Conservation (phyloP, 2,113 vertebrate genomes). For the Sylvietta virens region DNA sequence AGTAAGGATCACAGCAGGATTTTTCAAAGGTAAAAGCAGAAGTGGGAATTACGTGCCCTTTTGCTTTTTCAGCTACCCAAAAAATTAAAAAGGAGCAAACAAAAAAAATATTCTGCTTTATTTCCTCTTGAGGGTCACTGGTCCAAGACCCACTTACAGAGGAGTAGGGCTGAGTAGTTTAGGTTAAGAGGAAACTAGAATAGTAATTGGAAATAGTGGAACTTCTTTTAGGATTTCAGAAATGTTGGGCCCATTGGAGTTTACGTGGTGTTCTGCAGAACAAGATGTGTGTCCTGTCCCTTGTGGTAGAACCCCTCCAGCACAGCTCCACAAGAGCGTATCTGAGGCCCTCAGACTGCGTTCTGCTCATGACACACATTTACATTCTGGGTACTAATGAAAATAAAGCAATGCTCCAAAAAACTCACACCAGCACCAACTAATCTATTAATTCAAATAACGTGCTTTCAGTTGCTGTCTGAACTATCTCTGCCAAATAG, state of each 20-base stretch:
- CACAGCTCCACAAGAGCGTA: neutral
- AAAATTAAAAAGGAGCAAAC: neutral
- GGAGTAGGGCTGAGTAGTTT: neutral
- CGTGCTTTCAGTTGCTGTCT: neutral
- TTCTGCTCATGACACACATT: neutral
- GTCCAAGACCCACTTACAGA: neutral
- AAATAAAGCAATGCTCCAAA: neutral
- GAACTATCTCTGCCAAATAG: neutral
- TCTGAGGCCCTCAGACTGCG: neutral
- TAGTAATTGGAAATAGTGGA: neutral
- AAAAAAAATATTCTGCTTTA: neutral
- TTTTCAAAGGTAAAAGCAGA: neutral
- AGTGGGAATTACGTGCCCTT: neutral
- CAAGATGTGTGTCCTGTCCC: neutral
- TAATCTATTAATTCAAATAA: neutral
- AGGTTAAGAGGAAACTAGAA: neutral
- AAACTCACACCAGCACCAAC: neutral
- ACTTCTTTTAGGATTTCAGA: neutral
- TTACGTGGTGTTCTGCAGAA: neutral
- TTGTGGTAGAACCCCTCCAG: neutral
- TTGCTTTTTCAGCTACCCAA: neutral
- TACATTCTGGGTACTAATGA: neutral
- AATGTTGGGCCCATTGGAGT: neutral
- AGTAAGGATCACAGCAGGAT: neutral
- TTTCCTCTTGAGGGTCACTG: neutral